Evolutionary conservation across 2,113 vertebrate genomes (phyloP).

Genomic region (Rhodinocichla rosea): DNA sequence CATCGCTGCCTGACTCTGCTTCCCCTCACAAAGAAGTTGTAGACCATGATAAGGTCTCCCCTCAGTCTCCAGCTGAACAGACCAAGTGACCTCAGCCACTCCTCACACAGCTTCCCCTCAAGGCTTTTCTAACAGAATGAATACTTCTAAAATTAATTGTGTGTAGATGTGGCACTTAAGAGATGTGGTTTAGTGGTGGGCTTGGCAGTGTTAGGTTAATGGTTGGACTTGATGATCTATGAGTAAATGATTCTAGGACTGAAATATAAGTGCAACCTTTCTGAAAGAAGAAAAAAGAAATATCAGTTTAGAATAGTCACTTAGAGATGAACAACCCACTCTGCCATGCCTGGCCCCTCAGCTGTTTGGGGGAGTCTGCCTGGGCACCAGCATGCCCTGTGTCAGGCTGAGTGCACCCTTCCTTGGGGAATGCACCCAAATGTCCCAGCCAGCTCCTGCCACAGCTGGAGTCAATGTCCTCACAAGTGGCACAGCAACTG

Average conservation of each 20-base stretch:
- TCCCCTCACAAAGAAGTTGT: neutral
- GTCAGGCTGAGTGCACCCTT: neutral
- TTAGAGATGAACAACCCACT: neutral
- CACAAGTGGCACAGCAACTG: accelerated
- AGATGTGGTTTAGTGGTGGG: neutral
- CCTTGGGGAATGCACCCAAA: neutral
- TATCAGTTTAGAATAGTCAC: neutral
- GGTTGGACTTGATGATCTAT: neutral
- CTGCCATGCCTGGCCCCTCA: neutral
- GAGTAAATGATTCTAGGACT: neutral
- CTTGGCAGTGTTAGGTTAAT: neutral
- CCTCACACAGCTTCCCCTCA: accelerated
- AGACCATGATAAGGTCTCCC: neutral
- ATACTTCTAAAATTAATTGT: neutral
- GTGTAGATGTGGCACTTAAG: neutral
- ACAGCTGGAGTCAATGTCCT: neutral
- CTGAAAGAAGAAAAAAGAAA: neutral
- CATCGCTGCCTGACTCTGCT: neutral
- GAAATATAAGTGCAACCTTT: neutral
- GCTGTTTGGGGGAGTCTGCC: neutral
- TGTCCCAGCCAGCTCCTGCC: neutral
- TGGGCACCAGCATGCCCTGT: accelerated
- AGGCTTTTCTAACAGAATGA: neutral
- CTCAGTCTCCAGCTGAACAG: neutral
- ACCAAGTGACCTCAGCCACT: neutral